Evolutionary conservation across 2,888 invertebrate genomes (phyloP).

Genomic region (Heptascelio sp.): DNA sequence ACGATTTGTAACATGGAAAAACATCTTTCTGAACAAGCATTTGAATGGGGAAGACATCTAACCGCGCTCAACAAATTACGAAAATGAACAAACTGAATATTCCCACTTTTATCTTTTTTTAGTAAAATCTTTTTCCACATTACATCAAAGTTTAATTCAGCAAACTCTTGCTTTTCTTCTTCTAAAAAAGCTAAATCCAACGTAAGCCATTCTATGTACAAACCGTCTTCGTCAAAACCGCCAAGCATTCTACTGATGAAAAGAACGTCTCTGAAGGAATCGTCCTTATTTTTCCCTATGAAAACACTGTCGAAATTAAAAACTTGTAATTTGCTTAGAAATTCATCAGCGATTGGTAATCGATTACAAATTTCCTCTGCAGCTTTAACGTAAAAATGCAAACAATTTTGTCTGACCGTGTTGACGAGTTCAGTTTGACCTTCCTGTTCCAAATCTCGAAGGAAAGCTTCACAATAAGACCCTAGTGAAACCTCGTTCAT

Average conservation of each 20-base stretch:
- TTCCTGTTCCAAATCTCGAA: slow-evolving; percentile 1
- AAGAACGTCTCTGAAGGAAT: not conserved
- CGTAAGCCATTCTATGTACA: not conserved
- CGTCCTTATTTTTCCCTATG: not conserved
- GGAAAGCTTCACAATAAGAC: not conserved
- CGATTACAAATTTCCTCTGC: slow-evolving; percentile 26
- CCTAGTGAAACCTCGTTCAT: not conserved
- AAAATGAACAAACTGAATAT: not conserved
- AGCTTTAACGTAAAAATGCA: slow-evolving; percentile 14
- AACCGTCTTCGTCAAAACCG: slow-evolving; percentile 5
- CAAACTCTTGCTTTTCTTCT: not conserved
- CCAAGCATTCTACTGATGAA: not conserved
- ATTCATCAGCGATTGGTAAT: slow-evolving; percentile 21
- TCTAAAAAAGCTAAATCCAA: not conserved
- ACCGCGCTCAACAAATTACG: not conserved
- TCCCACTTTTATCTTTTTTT: not conserved
- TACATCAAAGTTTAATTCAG: not conserved
- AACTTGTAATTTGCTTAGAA: not conserved
- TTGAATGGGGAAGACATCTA: not conserved
- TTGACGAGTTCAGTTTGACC: not conserved
- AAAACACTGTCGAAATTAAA: not conserved
- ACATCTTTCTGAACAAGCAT: not conserved
- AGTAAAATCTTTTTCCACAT: slow-evolving; percentile 19
- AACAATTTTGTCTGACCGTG: slow-evolving; percentile 16
- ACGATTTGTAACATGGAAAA: not conserved